Evolutionary conservation across 2,797 vertebrate species (phyloP).

Genomic region (Enteromius unitaeniatus): DNA sequence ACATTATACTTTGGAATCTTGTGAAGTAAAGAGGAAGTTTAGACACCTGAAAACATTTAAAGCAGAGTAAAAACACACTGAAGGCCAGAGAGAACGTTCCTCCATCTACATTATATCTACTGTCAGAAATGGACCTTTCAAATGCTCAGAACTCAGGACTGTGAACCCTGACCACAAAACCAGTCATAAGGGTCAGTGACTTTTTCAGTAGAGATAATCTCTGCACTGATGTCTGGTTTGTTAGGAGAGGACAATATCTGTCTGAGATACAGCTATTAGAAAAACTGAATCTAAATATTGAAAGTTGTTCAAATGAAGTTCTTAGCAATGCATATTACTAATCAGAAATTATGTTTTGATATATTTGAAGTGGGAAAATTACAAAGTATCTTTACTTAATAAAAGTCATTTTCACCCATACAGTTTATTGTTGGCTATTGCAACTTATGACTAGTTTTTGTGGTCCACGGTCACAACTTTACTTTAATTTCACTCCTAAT

Average conservation of each 20-base stretch:
- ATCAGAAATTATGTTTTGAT: neutral
- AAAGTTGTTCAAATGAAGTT: neutral
- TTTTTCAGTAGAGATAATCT: neutral
- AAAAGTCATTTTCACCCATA: neutral
- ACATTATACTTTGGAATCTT: neutral
- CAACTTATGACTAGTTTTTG: neutral
- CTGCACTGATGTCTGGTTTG: neutral
- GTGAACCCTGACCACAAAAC: too few species aligned
- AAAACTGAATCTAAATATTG: neutral
- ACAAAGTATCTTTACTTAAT: neutral
- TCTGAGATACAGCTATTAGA: neutral
- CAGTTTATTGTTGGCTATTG: neutral
- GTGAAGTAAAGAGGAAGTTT: neutral
- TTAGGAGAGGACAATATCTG: neutral
- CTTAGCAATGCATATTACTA: neutral
- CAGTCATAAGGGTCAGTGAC: too few species aligned
- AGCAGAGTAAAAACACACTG: too few species aligned
- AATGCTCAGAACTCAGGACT: too few species aligned
- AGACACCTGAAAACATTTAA: too few species aligned
- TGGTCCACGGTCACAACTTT: neutral
- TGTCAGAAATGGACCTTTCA: too few species aligned
- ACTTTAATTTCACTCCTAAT: neutral
- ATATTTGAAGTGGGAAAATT: fast-evolving
- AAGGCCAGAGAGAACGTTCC: too few species aligned
- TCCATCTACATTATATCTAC: too few species aligned